Evolutionary conservation across 2,113 vertebrate genomes (phyloP), one percentile per base, ranked within the genome.

Genomic region (Passer domesticus): DNA sequence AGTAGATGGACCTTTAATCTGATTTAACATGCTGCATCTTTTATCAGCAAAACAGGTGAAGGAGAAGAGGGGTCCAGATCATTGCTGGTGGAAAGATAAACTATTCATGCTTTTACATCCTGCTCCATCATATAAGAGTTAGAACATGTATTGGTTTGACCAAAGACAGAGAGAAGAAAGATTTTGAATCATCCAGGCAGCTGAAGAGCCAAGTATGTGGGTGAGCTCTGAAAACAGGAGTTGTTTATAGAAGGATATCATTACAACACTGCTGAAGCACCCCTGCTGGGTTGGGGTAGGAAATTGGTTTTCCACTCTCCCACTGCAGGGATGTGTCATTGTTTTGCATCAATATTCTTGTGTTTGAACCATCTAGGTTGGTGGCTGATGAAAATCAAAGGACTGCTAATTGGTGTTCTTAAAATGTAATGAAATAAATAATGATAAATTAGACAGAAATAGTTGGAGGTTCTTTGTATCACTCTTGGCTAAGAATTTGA

Each of bases 301-400:
- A 94, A 96, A 82, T 59, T 52, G 73, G 33, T 67, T 90, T 94
- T 94, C 82, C 62, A 60, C 33, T 86, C 39, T 53, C 47, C 28
- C 52, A 30, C 53, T 84, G 44, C 31, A 90, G 56, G 64, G 52
- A 88, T 43, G 31, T 88, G 80, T 75, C 24, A 27, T 39, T 90
- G 66, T 86, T 95, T 78, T 88, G 43, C 69, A 79, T 93, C 66
- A 31, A 7, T 76, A 60, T 72, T 43, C 39, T 78, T 10, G 0
- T 75, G 67, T 87, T 95, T 92, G 90, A 97, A 81, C 14, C 31
- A 39, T 74, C 53, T 74, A 58, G 35, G 55, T 33, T 84, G 68
- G 50, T 35, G 39, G 20, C 13, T 94, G 95, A 92, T 67, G 35
- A 78, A 95, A 94, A 94, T 79, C 53, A 92, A 94, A 94, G 43